phyloP scores from a whole-genome alignment of 1,140 invertebrate genomes.

The Bursaphelenchus mucronatus region DNA sequence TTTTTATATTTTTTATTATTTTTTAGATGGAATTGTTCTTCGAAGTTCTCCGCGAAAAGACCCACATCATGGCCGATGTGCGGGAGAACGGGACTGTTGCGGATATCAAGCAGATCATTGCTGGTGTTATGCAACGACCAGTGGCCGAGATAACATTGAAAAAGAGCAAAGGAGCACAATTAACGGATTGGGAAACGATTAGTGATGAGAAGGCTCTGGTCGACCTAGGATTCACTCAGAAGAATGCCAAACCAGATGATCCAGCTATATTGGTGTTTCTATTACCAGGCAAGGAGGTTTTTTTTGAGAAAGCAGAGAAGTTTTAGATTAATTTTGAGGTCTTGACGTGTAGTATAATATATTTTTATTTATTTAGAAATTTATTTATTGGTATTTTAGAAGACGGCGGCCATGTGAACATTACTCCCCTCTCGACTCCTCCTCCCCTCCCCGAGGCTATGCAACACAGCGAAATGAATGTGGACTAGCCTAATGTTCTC shows the following conservation, averaged over 20 bases:
- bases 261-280: conserved; percentile 40
- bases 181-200: conserved; percentile 35
- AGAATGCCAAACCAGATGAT: conserved; percentile 46
- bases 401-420: no score
- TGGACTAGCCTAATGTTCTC: no score
- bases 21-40: conserved; percentile 47
- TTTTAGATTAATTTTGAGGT: no score
- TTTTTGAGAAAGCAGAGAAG: no score
- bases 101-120: conserved; percentile 45
- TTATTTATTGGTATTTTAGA: no score
- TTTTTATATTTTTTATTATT: no score
- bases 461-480: no score
- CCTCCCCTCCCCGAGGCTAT: no score
- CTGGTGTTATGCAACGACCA: conserved; percentile 37
- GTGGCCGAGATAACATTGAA: conserved; percentile 38
- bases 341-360: no score
- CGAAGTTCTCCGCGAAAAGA: conserved; percentile 46
- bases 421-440: no score
- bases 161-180: conserved; percentile 18
- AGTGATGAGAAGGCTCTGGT: conserved; percentile 40
- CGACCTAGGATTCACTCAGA: conserved; percentile 39
- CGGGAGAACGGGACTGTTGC: conserved; percentile 32
- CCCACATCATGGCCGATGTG: conserved; percentile 41
- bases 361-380: no score
- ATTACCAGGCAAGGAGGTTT: conserved; percentile 26